Evolutionary conservation across 2,113 vertebrate species (phyloP).

Genomic region (Dipodomys stephensi): DNA sequence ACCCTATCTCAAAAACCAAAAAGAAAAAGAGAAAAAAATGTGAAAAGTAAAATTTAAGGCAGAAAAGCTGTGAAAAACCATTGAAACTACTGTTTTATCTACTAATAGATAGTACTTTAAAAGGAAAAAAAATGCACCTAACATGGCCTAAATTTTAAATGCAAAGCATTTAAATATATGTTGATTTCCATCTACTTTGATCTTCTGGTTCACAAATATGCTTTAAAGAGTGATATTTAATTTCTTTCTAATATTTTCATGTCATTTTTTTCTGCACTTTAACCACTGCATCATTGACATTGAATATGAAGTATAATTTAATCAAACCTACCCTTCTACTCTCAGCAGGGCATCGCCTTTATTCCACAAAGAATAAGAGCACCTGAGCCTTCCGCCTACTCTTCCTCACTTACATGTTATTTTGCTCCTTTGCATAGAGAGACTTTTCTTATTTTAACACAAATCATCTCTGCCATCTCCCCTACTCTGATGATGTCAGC

Average conservation of each 20-base stretch:
- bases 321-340: not conserved
- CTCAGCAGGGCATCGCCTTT: not conserved
- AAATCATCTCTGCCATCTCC: not conserved
- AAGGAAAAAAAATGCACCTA: too few species aligned
- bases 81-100: too few species aligned
- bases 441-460: not conserved
- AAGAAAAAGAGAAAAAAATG: too few species aligned
- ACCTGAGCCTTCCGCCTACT: not conserved
- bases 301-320: not conserved
- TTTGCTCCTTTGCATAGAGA: not conserved
- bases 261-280: not conserved
- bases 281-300: not conserved
- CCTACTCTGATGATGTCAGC: not conserved
- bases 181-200: not conserved
- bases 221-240: not conserved
- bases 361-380: not conserved
- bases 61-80: too few species aligned
- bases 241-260: not conserved
- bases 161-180: not conserved
- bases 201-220: not conserved
- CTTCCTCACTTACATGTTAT: not conserved
- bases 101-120: too few species aligned
- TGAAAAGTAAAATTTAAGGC: too few species aligned
- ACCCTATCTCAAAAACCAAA: too few species aligned
- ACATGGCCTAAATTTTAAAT: conserved; percentile 24